Evolutionary conservation across 2,113 vertebrate genomes (phyloP), one percentile per base, ranked within the genome.

Genomic region (Haliaeetus leucogaster): DNA sequence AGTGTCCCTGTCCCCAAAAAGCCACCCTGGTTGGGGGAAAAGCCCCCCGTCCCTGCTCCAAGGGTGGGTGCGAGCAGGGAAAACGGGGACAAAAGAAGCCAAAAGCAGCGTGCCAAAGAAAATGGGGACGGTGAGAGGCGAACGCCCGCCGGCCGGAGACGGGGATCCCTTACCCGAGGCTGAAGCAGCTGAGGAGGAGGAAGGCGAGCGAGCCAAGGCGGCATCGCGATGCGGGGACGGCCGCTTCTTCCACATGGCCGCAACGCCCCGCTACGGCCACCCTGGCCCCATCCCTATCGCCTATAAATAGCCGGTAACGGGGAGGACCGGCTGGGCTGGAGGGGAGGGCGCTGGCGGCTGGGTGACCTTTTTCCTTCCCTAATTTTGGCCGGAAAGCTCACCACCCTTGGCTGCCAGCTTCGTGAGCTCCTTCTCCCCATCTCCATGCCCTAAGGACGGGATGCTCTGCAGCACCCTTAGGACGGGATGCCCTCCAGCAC

Each of bases 161-260:
- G 0, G 23, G 1, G 3, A 13, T 16, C 72, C 74, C 98, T 98
- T 98, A 98, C 98, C 98, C 95, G 97, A 98, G 96, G 76, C 97
- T 2, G 98, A 98, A 74, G 98, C 92, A 4, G 97, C 98, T 2
- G 98, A 98, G 86, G 98, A 98, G 22, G 97, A 98, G 67, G 98
- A 98, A 73, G 34, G 95, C 1, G 95, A 97, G 40, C 77, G 96
- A 38, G 73, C 78, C 92, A 96, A 29, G 10, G 85, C 25, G 0
- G 92, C 10, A 0, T 66, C 26, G 9, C 36, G 29, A 15, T 15
- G 59, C 7, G 1, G 12, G 42, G 52, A 79, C 18, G 91, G 79
- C 63, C 94, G 92, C 62, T 91, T 83, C 90, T 94, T 97, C 98
- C 98, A 98, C 98, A 98, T 98, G 78, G 82, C 34, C 48, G 18